Evolutionary conservation across 2,888 invertebrate species (phyloP).

Genomic region (Crocallis elinguaria): DNA sequence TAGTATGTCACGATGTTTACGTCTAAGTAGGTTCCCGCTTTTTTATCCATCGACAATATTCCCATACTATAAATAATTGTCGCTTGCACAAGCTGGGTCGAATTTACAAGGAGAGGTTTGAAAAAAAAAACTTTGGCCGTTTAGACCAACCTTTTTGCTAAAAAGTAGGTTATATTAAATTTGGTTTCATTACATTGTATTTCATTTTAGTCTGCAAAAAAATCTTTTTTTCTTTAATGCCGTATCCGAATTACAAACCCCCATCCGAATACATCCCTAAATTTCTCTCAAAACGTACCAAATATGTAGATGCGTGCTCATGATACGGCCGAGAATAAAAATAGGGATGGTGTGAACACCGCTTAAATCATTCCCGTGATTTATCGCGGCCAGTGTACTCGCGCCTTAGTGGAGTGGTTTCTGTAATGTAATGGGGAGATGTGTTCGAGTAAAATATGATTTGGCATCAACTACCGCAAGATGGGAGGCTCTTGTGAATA

Average conservation of each 20-base stretch:
- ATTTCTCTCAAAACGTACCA: conserved; percentile 48
- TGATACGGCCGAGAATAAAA: conserved; percentile 62
- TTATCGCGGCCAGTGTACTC: conserved; percentile 56
- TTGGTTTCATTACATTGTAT: too few species aligned
- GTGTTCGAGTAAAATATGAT: conserved; percentile 5
- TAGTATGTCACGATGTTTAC: too few species aligned
- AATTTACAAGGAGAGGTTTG: too few species aligned
- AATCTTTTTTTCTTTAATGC: not conserved
- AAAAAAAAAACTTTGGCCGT: too few species aligned
- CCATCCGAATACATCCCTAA: conserved; percentile 13
- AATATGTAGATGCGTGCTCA: conserved; percentile 60
- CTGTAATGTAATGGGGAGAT: conserved; percentile 5
- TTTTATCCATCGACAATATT: too few species aligned
- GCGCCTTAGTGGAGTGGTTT: conserved; percentile 40
- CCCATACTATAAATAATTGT: too few species aligned
- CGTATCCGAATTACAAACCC: conserved; percentile 28
- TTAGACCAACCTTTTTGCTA: too few species aligned
- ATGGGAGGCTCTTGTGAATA: conserved; percentile 1
- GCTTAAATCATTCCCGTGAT: conserved; percentile 66
- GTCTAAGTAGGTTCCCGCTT: too few species aligned
- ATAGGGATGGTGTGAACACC: conserved; percentile 69
- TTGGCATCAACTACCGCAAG: not conserved
- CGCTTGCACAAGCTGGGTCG: too few species aligned
- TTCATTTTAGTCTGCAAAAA: too few species aligned
- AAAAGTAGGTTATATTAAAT: too few species aligned